These are phyloP conservation scores for Takifugu rubripes DNA, from an alignment of 2,797 vertebrate genomes.

Conservation along the genomic window DNA sequence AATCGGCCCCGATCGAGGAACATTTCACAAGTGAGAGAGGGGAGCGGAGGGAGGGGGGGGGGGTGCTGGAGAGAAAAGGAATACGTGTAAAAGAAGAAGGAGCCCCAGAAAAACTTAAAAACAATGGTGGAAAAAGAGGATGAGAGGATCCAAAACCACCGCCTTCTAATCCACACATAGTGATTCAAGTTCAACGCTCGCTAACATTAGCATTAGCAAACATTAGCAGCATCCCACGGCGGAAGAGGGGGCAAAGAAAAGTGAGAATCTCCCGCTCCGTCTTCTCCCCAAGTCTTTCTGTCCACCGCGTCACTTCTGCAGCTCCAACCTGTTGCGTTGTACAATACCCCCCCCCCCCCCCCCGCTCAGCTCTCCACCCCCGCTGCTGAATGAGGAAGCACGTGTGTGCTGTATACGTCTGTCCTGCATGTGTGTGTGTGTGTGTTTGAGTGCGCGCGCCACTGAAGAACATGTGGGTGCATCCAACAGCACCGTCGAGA, in stretches of 20 bases:
- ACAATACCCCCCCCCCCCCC: conserved; percentile 26
- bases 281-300: neutral
- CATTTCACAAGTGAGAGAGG: conserved; percentile 11
- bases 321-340: conserved; percentile 50
- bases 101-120: neutral
- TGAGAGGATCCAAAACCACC: too few species aligned
- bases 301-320: neutral
- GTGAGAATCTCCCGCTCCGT: neutral
- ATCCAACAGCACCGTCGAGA: conserved; percentile 46
- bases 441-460: conserved; percentile 10
- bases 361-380: conserved; percentile 47
- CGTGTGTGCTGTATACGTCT: conserved; percentile 39
- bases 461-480: conserved; percentile 66
- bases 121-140: neutral
- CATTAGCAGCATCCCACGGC: neutral
- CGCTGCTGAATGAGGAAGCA: conserved; percentile 48
- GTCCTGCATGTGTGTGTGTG: conserved; percentile 21
- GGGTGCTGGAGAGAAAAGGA: neutral
- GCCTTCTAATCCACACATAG: too few species aligned
- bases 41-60: neutral
- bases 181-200: too few species aligned
- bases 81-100: neutral
- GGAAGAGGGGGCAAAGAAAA: neutral
- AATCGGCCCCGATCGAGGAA: conserved; percentile 39
- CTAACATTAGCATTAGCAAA: neutral